These are phyloP conservation scores for Stenodema calcarata DNA, from an alignment of 2,888 invertebrate species.

Conservation along the genomic window DNA sequence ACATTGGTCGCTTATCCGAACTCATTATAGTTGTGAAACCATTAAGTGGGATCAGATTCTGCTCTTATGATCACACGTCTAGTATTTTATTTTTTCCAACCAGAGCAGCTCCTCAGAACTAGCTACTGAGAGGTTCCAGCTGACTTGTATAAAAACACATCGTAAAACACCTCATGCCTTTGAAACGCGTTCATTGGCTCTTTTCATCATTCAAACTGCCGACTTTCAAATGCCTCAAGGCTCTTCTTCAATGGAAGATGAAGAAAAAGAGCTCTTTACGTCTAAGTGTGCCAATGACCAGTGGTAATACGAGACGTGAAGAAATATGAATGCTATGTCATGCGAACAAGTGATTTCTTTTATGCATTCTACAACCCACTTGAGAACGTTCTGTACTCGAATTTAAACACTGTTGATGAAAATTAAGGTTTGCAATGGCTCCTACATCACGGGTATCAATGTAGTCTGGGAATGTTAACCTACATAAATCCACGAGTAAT, in stretches of 20 bases:
- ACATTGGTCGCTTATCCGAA: neutral
- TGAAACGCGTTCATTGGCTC: neutral
- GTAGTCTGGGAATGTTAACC: too few relatives aligned
- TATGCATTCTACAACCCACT: too few relatives aligned
- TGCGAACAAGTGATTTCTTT: neutral
- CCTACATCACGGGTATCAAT: too few relatives aligned
- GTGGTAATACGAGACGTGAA: neutral
- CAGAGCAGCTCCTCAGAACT: neutral
- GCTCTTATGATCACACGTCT: neutral
- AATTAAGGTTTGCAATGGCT: too few relatives aligned
- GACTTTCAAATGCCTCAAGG: neutral
- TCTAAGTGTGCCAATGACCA: neutral
- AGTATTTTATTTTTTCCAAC: neutral
- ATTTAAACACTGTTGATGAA: too few relatives aligned
- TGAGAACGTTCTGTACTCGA: too few relatives aligned
- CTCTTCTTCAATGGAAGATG: neutral
- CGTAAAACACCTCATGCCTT: neutral
- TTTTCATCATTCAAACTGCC: neutral
- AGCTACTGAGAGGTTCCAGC: neutral
- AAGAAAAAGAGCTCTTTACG: neutral
- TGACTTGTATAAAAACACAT: neutral
- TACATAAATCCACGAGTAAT: too few relatives aligned
- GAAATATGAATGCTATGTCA: neutral
- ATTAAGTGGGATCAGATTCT: neutral
- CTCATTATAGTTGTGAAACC: constrained; percentile 16